These are phyloP conservation scores for Promerops cafer DNA, from an alignment of 2,113 vertebrate genomes.

Conservation along the genomic window DNA sequence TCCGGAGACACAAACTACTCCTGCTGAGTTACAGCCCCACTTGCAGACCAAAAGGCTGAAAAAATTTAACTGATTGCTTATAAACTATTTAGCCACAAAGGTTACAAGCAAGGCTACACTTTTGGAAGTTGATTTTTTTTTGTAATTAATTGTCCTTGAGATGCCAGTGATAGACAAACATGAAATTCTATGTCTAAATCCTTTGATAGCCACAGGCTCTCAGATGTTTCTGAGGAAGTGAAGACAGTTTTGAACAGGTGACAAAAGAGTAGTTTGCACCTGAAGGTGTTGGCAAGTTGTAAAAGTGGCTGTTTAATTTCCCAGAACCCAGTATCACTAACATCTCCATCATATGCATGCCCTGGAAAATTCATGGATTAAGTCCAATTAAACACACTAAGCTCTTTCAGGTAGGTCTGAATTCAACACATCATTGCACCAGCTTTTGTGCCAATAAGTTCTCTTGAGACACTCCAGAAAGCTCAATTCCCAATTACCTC, in stretches of 20 bases:
- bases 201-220: neutral
- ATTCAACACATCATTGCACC: neutral
- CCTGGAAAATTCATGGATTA: neutral
- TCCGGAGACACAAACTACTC: neutral
- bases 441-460: neutral
- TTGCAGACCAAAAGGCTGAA: neutral
- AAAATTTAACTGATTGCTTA: neutral
- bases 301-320: neutral
- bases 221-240: neutral
- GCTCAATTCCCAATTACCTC: neutral
- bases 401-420: neutral
- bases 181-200: neutral
- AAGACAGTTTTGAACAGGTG: neutral
- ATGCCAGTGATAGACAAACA: neutral
- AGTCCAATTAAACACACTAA: neutral
- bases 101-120: neutral
- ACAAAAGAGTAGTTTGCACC: neutral
- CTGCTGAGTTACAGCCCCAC: neutral
- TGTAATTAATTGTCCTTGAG: neutral
- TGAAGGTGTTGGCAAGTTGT: neutral
- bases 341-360: neutral
- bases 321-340: neutral
- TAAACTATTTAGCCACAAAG: neutral
- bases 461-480: neutral
- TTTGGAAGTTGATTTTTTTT: neutral